These are phyloP conservation scores for Syngnathoides biaculeatus DNA, from an alignment of 2,113 vertebrate genomes.

Conservation along the genomic window DNA sequence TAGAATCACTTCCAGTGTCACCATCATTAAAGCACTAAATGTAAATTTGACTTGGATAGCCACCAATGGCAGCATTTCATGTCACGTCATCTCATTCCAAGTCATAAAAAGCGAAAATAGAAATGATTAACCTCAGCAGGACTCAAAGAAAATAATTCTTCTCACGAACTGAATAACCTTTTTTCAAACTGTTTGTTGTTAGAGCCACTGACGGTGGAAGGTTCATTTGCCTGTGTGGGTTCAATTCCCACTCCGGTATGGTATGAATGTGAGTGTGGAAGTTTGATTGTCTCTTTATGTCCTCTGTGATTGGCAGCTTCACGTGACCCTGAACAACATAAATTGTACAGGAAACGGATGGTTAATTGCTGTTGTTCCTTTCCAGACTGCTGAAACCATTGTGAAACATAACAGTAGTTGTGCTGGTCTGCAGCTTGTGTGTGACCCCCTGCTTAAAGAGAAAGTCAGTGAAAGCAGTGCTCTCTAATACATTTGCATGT, in stretches of 20 bases:
- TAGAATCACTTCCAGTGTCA: not conserved
- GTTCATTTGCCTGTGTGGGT: too few species aligned
- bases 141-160: too few species aligned
- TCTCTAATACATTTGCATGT: not conserved
- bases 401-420: constrained; percentile 79
- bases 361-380: constrained; percentile 22
- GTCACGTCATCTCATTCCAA: too few species aligned
- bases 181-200: too few species aligned
- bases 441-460: constrained; percentile 84
- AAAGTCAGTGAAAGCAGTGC: constrained; percentile 72
- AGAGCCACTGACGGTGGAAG: too few species aligned
- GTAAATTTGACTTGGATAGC: too few species aligned
- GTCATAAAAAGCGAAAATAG: too few species aligned
- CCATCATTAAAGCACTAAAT: not conserved
- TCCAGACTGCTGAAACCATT: constrained; percentile 84
- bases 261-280: not conserved
- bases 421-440: constrained; percentile 70
- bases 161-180: too few species aligned
- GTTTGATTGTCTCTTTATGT: not conserved
- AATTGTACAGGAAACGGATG: not conserved
- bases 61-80: too few species aligned
- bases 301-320: too few species aligned
- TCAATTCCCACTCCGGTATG: too few species aligned
- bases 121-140: too few species aligned
- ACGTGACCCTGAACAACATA: not conserved